A percentile compares a stretch with the other conserved stretches of the same genome.
These are phyloP conservation scores for Drosophila simulans DNA, from an alignment of 1,140 invertebrate species.

Conservation along the genomic window DNA sequence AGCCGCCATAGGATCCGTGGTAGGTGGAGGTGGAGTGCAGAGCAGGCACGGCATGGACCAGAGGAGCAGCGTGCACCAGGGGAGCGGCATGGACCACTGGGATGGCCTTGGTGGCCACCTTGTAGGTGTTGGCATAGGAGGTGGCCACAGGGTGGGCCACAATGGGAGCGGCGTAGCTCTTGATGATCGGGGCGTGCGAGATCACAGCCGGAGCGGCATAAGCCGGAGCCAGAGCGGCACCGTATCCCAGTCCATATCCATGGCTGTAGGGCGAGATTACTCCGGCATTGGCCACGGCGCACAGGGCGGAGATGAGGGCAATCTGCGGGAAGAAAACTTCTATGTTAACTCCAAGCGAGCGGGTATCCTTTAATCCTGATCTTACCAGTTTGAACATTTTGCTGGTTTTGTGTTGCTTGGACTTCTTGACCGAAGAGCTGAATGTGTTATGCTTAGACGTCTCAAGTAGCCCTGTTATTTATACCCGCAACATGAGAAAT, in stretches of 20 bases:
- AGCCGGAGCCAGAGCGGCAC: slow-evolving; percentile 47
- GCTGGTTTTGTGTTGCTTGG: slow-evolving; percentile 32
- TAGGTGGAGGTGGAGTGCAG: slow-evolving; percentile 77
- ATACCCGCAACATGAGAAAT: slow-evolving; percentile 79
- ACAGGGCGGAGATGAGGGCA: slow-evolving; percentile 73
- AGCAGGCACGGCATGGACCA: slow-evolving; percentile 73
- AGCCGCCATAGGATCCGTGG: slow-evolving; percentile 60
- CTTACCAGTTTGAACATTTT: slow-evolving; percentile 85
- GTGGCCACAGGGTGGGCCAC: slow-evolving; percentile 85
- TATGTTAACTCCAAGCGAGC: not conserved
- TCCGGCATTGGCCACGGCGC: slow-evolving; percentile 79
- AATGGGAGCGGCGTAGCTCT: slow-evolving; percentile 79
- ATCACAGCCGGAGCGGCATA: slow-evolving; percentile 66
- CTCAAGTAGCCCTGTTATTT: slow-evolving; percentile 66
- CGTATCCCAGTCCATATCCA: slow-evolving; percentile 60
- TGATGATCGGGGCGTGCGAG: slow-evolving; percentile 77
- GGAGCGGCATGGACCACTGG: slow-evolving; percentile 81
- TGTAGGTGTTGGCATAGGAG: slow-evolving; percentile 87
- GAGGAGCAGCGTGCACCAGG: slow-evolving; percentile 72
- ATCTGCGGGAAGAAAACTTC: slow-evolving; percentile 39
- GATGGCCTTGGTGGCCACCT: slow-evolving; percentile 84
- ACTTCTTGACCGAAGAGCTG: slow-evolving; percentile 71
- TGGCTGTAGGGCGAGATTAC: slow-evolving; percentile 73
- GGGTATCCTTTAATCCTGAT: slow-evolving; percentile 21
- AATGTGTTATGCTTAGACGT: slow-evolving; percentile 71